A percentile compares a stretch with the other conserved stretches of the same genome.
phyloP scores from a whole-genome alignment of 2,888 invertebrate species.

The Mythimna albipuncta region DNA sequence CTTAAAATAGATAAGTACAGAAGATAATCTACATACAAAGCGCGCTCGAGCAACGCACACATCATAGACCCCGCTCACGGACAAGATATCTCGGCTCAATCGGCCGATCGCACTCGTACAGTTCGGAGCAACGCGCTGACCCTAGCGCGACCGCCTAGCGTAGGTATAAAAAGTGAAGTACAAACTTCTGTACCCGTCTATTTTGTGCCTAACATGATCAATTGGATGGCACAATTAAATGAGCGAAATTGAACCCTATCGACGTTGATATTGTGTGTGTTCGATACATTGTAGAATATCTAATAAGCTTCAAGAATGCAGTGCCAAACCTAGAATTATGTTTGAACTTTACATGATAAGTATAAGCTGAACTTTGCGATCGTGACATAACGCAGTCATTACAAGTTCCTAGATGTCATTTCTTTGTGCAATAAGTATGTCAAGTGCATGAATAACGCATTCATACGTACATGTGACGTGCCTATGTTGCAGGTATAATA shows the following conservation, averaged over 20 bases:
- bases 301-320: conserved; percentile 40
- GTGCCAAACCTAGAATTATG: conserved; percentile 53
- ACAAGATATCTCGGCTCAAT: too few relatives aligned
- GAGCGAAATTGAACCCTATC: conserved; percentile 26
- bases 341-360: conserved; percentile 56
- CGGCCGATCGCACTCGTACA: too few relatives aligned
- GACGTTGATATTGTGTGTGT: not conserved
- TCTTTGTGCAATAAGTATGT: conserved; percentile 67
- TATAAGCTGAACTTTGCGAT: conserved; percentile 51
- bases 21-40: too few relatives aligned
- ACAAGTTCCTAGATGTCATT: conserved; percentile 64
- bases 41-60: too few relatives aligned
- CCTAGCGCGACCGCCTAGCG: too few relatives aligned
- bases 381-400: conserved; percentile 64
- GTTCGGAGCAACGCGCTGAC: too few relatives aligned
- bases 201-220: conserved; percentile 16
- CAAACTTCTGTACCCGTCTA: too few relatives aligned
- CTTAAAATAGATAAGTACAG: too few relatives aligned
- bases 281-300: conserved; percentile 12
- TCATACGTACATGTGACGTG: conserved; percentile 39
- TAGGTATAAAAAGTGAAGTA: too few relatives aligned
- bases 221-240: conserved; percentile 1
- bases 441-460: conserved; percentile 69
- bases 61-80: too few relatives aligned
- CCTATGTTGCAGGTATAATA: conserved; percentile 31